A percentile compares a stretch with the other conserved stretches of the same genome.
These are phyloP conservation scores for Harpegnathos saltator DNA, from an alignment of 1,140 invertebrate species.

Conservation along the genomic window DNA sequence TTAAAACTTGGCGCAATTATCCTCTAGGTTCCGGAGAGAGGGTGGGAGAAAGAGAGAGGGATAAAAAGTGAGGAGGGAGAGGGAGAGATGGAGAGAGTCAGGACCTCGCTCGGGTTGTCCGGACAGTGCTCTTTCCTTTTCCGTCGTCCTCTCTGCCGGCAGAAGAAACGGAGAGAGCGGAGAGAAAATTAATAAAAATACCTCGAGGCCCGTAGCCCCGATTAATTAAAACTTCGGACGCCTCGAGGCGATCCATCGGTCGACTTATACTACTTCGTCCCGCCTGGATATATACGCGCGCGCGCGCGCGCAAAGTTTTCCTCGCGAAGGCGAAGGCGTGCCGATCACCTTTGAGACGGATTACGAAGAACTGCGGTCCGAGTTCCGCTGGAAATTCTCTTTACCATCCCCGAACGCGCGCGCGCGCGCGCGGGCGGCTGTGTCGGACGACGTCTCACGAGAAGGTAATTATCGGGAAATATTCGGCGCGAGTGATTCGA, in stretches of 20 bases:
- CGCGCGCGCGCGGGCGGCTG: too few species aligned
- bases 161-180: background rate
- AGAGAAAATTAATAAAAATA: conserved; percentile 63
- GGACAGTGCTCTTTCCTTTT: too few species aligned
- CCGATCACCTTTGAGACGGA: conserved; percentile 59
- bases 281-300: conserved; percentile 42
- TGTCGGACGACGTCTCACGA: conserved; percentile 42
- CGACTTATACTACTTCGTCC: conserved; percentile 49
- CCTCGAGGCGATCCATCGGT: conserved; percentile 50
- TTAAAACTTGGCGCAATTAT: conserved; percentile 61
- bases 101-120: too few species aligned
- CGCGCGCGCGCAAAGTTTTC: conserved; percentile 49
- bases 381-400: conserved; percentile 52
- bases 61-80: too few species aligned
- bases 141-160: background rate
- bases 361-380: conserved; percentile 55
- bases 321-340: conserved; percentile 39
- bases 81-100: background rate
- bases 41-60: background rate
- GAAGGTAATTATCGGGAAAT: conserved; percentile 61
- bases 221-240: conserved; percentile 65
- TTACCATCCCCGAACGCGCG: conserved; percentile 27
- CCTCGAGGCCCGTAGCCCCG: conserved; percentile 38
- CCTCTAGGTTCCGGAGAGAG: background rate
- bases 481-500: conserved; percentile 57